These are phyloP conservation scores for Sepiola atlantica DNA, from an alignment of 2,888 invertebrate species.

Conservation along the genomic window DNA sequence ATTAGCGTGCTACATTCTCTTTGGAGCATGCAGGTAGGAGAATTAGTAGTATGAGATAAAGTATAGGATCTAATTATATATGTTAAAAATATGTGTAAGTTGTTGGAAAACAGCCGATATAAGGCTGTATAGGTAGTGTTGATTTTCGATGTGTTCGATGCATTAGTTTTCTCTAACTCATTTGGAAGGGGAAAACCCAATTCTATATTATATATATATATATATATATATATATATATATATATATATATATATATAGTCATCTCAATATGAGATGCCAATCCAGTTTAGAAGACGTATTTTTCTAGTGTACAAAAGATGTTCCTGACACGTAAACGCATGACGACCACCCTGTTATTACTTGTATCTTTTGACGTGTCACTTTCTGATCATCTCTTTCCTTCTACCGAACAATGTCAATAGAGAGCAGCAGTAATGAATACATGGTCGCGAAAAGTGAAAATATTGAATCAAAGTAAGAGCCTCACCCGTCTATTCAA, in stretches of 20 bases:
- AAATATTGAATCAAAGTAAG: background rate
- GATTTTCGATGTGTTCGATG: no score
- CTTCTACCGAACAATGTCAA: background rate
- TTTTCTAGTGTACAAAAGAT: background rate
- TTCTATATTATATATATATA: background rate
- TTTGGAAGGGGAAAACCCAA: no score
- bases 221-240: background rate
- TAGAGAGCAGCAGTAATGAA: background rate
- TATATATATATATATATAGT: background rate
- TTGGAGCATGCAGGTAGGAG: no score
- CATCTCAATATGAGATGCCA: background rate
- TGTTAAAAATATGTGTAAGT: no score
- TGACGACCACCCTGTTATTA: background rate
- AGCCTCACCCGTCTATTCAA: background rate
- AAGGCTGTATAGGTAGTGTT: no score
- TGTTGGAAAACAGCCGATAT: no score
- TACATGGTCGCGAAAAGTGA: background rate
- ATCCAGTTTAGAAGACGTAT: background rate
- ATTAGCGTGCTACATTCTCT: no score
- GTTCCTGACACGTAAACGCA: background rate
- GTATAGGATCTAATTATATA: no score
- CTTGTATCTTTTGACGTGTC: background rate
- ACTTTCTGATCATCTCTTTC: background rate
- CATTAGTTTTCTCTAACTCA: no score
- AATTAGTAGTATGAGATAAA: no score